These are phyloP conservation scores for Thomomys bottae DNA, from an alignment of 2,113 vertebrate genomes.

Conservation along the genomic window DNA sequence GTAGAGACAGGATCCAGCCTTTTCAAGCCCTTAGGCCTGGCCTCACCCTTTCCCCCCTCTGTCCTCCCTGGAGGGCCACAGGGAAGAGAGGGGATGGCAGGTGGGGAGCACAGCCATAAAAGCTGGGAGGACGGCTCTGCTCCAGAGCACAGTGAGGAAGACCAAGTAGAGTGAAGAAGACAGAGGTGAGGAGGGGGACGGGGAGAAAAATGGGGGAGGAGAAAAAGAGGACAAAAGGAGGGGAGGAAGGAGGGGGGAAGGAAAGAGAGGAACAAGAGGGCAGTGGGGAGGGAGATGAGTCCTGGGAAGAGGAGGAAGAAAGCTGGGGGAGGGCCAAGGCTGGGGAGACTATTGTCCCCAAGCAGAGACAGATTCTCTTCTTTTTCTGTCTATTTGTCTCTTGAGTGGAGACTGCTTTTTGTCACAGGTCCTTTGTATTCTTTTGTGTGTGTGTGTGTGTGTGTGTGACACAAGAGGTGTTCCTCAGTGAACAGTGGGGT, in stretches of 20 bases:
- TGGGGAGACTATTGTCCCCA: too few relatives aligned
- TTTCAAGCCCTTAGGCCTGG: not conserved
- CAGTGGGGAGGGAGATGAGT: too few relatives aligned
- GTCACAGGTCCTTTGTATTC: too few relatives aligned
- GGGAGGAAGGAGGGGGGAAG: not conserved
- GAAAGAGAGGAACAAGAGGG: not conserved
- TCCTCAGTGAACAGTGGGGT: too few relatives aligned
- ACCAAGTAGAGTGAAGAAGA: too few relatives aligned
- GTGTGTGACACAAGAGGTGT: too few relatives aligned
- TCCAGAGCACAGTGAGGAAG: not conserved
- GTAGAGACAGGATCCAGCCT: not conserved
- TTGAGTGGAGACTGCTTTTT: too few relatives aligned
- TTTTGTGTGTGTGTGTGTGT: too few relatives aligned
- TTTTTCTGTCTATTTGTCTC: too few relatives aligned
- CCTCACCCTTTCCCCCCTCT: not conserved
- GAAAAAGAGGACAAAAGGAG: not conserved
- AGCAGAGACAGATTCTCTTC: too few relatives aligned
- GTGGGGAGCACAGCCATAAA: not conserved
- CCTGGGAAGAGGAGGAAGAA: too few relatives aligned
- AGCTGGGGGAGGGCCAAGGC: too few relatives aligned
- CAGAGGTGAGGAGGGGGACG: not conserved
- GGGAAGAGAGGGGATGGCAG: accelerated
- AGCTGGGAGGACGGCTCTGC: not conserved
- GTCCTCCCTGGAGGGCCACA: not conserved
- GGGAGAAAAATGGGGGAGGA: accelerated